phyloP scores from a whole-genome alignment of 2,888 invertebrate genomes.

The Agonopterix heracliana region DNA sequence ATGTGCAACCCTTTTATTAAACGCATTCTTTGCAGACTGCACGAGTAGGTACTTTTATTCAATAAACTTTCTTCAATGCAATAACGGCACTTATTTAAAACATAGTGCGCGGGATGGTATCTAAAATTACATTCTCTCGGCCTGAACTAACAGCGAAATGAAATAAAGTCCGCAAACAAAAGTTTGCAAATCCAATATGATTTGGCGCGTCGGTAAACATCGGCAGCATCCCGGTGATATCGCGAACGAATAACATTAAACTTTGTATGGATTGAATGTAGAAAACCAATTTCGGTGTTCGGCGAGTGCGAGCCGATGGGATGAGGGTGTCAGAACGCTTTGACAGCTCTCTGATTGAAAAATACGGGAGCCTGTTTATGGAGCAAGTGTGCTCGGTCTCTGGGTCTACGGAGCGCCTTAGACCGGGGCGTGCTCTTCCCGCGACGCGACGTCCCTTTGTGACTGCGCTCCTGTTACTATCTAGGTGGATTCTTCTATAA shows the following conservation, averaged over 20 bases:
- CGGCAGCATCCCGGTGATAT: slow-evolving; percentile 76
- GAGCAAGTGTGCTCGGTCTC: slow-evolving; percentile 56
- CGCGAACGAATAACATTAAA: slow-evolving; percentile 77
- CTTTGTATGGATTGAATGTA: slow-evolving; percentile 78
- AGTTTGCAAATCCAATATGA: slow-evolving; percentile 77
- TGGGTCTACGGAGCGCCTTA: neutral
- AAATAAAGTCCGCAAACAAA: slow-evolving; percentile 76
- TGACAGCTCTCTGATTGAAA: slow-evolving; percentile 80
- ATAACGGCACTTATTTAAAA: slow-evolving; percentile 39
- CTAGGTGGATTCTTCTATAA: too few species aligned
- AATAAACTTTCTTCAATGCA: slow-evolving; percentile 20
- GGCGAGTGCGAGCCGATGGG: slow-evolving; percentile 76
- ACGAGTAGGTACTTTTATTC: slow-evolving; percentile 16
- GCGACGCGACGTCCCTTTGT: neutral
- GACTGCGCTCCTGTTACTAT: neutral
- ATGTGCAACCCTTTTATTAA: slow-evolving; percentile 5
- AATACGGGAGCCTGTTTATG: slow-evolving; percentile 78
- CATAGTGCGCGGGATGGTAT: slow-evolving; percentile 51
- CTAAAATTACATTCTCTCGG: slow-evolving; percentile 68
- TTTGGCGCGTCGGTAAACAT: slow-evolving; percentile 76
- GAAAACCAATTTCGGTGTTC: slow-evolving; percentile 77
- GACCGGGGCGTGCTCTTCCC: neutral
- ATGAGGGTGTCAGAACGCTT: slow-evolving; percentile 78
- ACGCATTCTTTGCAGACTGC: slow-evolving; percentile 7
- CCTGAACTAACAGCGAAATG: slow-evolving; percentile 73